Evolutionary conservation across 37 sponge, comb jelly and placozoan genomes (phyloP).

Genomic region (Ephydatia muelleri): DNA sequence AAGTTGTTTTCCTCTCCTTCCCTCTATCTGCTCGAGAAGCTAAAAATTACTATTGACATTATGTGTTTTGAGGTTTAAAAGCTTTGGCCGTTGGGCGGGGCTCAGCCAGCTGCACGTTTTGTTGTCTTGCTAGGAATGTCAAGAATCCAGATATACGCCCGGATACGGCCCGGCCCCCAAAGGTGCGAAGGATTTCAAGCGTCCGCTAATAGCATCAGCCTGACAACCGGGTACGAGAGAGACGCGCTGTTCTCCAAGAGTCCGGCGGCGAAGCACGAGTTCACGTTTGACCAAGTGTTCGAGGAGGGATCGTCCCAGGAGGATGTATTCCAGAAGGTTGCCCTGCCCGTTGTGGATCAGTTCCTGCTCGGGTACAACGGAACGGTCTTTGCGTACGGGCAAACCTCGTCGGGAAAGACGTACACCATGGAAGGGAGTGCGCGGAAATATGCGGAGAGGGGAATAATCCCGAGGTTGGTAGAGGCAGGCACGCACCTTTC

Average conservation of each 20-base stretch:
- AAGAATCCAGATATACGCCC: slow-evolving; percentile 63
- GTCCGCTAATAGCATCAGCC: neutral
- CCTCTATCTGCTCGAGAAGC: no score
- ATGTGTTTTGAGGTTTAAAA: no score
- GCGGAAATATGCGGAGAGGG: slow-evolving; percentile 67
- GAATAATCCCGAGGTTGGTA: slow-evolving; percentile 75
- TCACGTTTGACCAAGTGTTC: slow-evolving; percentile 71
- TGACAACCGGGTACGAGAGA: neutral
- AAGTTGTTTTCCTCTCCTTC: no score
- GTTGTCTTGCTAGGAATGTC: slow-evolving; percentile 27
- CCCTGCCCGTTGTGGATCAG: slow-evolving; percentile 52
- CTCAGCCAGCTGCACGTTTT: neutral
- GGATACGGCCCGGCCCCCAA: slow-evolving; percentile 46
- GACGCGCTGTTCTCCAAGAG: slow-evolving; percentile 4
- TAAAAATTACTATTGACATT: no score
- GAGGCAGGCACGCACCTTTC: neutral
- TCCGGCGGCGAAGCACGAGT: slow-evolving; percentile 43
- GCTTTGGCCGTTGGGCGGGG: no score
- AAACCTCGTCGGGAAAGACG: slow-evolving; percentile 87
- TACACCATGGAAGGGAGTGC: slow-evolving; percentile 78
- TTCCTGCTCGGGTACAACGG: slow-evolving; percentile 90
- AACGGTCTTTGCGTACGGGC: slow-evolving; percentile 93
- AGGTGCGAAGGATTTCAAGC: slow-evolving; percentile 13
- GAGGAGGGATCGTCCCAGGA: slow-evolving; percentile 57
- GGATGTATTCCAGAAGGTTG: slow-evolving; percentile 63